A percentile compares a stretch with the other conserved stretches of the same genome.
Conservation (phyloP, 2,797 vertebrate species). For the Phataginus tricuspis region DNA sequence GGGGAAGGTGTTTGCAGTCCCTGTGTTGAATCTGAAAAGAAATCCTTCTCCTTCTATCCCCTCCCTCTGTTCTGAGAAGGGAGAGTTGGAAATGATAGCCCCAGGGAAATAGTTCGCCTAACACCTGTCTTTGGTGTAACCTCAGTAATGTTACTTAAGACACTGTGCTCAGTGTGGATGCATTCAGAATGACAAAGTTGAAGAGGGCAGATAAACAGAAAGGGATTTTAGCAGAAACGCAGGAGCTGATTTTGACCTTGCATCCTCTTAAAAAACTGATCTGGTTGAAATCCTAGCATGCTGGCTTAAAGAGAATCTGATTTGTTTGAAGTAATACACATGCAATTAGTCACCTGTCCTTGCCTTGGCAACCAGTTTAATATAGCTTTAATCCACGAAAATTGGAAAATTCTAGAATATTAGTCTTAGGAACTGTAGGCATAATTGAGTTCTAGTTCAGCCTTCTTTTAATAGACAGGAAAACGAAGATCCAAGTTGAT, state of each 20-base stretch:
- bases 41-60: slow-evolving; percentile 84
- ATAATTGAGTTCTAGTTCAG: not conserved
- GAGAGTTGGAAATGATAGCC: slow-evolving; percentile 85
- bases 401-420: not conserved
- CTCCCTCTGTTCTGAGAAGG: slow-evolving; percentile 79
- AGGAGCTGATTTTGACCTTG: slow-evolving; percentile 77
- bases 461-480: not conserved
- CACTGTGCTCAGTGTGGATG: slow-evolving; percentile 82
- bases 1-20: slow-evolving; percentile 91
- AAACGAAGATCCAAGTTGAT: not conserved
- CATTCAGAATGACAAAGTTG: slow-evolving; percentile 81
- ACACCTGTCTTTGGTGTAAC: slow-evolving; percentile 93
- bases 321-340: slow-evolving; percentile 56
- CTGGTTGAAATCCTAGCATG: slow-evolving; percentile 49
- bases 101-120: slow-evolving; percentile 90
- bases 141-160: slow-evolving; percentile 87
- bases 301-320: slow-evolving; percentile 10
- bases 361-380: not conserved
- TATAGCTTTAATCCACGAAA: not conserved
- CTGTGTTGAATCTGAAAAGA: slow-evolving; percentile 93
- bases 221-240: slow-evolving; percentile 90
- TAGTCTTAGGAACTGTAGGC: not conserved
- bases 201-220: slow-evolving; percentile 90
- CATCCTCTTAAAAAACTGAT: slow-evolving; percentile 55
- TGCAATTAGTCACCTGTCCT: not conserved